Evolutionary conservation across 2,888 invertebrate species (phyloP).

Genomic region (Gryllus longicercus): DNA sequence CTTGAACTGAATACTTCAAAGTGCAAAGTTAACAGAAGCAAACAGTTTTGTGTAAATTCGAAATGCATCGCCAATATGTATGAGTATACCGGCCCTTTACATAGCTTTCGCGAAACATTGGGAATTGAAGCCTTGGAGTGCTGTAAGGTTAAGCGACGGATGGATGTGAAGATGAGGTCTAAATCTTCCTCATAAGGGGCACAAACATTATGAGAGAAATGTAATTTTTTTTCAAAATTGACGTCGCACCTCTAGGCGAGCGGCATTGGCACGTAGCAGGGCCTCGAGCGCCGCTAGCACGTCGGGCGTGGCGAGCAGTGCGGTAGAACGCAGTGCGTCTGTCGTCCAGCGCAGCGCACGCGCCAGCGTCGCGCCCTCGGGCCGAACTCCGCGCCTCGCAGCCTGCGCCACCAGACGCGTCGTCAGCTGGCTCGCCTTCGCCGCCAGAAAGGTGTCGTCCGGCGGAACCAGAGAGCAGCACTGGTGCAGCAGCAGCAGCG

Average conservation of each 20-base stretch:
- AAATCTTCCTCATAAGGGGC: too few species aligned
- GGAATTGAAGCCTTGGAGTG: too few species aligned
- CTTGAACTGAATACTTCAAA: too few species aligned
- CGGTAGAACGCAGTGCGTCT: conserved; percentile 43
- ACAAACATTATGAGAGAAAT: too few species aligned
- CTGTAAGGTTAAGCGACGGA: too few species aligned
- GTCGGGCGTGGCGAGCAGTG: conserved; percentile 43
- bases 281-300: conserved; percentile 46
- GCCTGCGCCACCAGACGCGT: conserved; percentile 55
- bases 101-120: too few species aligned
- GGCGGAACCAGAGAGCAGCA: conserved; percentile 42
- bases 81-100: too few species aligned
- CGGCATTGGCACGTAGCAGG: conserved; percentile 44
- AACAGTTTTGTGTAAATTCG: too few species aligned
- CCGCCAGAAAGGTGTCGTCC: conserved; percentile 54
- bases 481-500: conserved; percentile 36
- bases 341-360: conserved; percentile 46
- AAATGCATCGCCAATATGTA: too few species aligned
- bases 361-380: conserved; percentile 45
- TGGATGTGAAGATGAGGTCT: too few species aligned
- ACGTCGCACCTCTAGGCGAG: conserved; percentile 31
- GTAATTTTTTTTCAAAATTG: too few species aligned
- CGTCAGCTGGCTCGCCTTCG: conserved; percentile 58
- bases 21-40: too few species aligned
- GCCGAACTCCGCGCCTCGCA: conserved; percentile 42